phyloP scores from a whole-genome alignment of 2,888 invertebrate species.

The Epistrophe eligans region DNA sequence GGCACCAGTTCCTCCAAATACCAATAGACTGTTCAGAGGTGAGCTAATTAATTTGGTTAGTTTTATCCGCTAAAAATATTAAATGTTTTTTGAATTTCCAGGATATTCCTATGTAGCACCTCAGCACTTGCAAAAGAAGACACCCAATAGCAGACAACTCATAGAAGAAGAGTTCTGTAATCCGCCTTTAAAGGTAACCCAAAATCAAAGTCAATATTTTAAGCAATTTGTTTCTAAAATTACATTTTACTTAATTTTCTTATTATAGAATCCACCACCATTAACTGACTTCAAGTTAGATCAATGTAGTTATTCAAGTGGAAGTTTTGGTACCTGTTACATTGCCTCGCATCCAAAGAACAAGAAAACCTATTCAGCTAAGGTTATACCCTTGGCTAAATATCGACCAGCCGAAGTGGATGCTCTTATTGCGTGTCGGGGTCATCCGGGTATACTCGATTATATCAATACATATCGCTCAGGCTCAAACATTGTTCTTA shows the following conservation, averaged over 20 bases:
- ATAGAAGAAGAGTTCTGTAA: conserved; percentile 79
- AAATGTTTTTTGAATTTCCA: conserved; percentile 79
- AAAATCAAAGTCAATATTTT: neutral
- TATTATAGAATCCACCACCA: conserved; percentile 78
- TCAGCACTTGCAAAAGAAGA: conserved; percentile 79
- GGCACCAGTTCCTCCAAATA: conserved; percentile 92
- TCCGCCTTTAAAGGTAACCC: conserved; percentile 78
- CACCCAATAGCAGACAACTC: conserved; percentile 55
- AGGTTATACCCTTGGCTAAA: conserved; percentile 80
- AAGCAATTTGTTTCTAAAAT: neutral
- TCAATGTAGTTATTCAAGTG: conserved; percentile 77
- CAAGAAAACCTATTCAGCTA: conserved; percentile 77
- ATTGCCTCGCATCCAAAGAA: conserved; percentile 78
- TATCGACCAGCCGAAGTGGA: conserved; percentile 87
- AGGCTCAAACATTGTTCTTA: conserved; percentile 94
- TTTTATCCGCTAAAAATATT: neutral
- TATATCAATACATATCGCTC: conserved; percentile 94
- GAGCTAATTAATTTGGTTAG: conserved; percentile 53
- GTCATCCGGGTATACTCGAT: conserved; percentile 93
- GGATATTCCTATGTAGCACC: conserved; percentile 98
- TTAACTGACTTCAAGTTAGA: conserved; percentile 79
- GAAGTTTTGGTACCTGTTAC: conserved; percentile 80
- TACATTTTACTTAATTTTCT: neutral
- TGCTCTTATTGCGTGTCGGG: conserved; percentile 92
- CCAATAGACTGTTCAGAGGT: conserved; percentile 94